Conservation (phyloP, 23 tunicate genomes). For the Clavelina lepadiformis region DNA sequence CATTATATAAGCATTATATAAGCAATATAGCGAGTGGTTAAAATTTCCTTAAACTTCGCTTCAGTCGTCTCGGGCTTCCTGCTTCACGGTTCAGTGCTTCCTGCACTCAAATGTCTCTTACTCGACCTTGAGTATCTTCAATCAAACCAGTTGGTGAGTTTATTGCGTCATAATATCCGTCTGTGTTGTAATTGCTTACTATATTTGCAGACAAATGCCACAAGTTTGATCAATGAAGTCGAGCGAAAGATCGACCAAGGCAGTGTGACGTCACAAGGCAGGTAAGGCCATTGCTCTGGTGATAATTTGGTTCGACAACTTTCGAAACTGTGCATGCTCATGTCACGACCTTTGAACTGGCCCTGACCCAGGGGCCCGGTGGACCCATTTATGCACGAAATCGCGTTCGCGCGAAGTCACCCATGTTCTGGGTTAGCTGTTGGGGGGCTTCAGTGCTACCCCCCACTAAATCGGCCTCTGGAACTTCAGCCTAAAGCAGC, state of each 20-base stretch:
- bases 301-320: too few relatives aligned
- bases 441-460: neutral
- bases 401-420: neutral
- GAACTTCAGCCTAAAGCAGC: neutral
- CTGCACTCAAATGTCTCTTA: slow-evolving; percentile 69
- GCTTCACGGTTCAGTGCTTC: slow-evolving; percentile 75
- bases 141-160: slow-evolving; percentile 46
- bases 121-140: slow-evolving; percentile 61
- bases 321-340: too few relatives aligned
- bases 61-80: slow-evolving; percentile 49
- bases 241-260: slow-evolving; percentile 62
- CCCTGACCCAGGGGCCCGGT: too few relatives aligned
- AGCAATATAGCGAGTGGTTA: neutral
- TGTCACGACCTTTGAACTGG: too few relatives aligned
- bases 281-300: too few relatives aligned
- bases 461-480: neutral
- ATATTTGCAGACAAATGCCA: slow-evolving; percentile 27
- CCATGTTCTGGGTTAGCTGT: neutral
- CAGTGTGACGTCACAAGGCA: slow-evolving; percentile 32
- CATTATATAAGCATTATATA: neutral
- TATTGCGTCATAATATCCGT: neutral
- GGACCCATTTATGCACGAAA: too few relatives aligned
- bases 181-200: neutral
- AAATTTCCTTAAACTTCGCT: neutral
- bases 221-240: slow-evolving; percentile 30